Evolutionary conservation across 2,888 invertebrate genomes (phyloP), one percentile per base, ranked within the genome.

Genomic region (Euproctis similis): DNA sequence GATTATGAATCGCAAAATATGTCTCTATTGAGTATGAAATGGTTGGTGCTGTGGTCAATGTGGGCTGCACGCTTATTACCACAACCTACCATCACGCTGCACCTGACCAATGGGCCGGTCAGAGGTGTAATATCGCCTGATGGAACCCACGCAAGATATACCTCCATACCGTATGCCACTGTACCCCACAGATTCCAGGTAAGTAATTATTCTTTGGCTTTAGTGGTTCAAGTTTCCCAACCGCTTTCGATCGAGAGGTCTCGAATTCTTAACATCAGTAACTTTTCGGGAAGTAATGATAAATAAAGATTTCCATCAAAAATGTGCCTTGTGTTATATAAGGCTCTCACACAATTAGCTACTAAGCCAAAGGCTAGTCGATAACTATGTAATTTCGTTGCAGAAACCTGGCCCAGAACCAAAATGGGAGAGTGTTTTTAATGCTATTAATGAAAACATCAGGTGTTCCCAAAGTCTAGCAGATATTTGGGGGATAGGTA

Each of bases 11-110:
- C n/a, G n/a, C n/a, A n/a, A n/a, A n/a, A n/a, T n/a, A 14, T 14
- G 14, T 14, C 14, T 4, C 14, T 14, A 6, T 4, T 14, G 19
- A 39, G 37, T 29, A 22, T 21, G 2, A 71, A 72, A 34, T 78
- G 76, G 80, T 4, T 72, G 37, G 62, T 81, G 36, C 42, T 82
- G 32, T 74, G 75, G 76, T 65, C 78, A 24, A 52, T 81, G 24
- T 75, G 78, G 74, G 68, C 68, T 6, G 66, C 61, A 1, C 58
- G 74, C 20, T 31, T 76, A 40, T 63, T 72, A 32, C 65, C 60
- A n/a, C 77, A 77, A 51, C 73, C 67, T 18, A 69, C 73, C 16
- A 22, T 30, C 9, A 46, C 53, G 23, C 42, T 78, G 38, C 53
- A 46, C 3, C 49, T 69, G 22, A 44, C 49, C 40, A 55, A 59